A percentile compares a stretch with the other conserved stretches of the same genome.
phyloP scores from a whole-genome alignment of 2,888 invertebrate species.

The Nesidiocoris tenuis region DNA sequence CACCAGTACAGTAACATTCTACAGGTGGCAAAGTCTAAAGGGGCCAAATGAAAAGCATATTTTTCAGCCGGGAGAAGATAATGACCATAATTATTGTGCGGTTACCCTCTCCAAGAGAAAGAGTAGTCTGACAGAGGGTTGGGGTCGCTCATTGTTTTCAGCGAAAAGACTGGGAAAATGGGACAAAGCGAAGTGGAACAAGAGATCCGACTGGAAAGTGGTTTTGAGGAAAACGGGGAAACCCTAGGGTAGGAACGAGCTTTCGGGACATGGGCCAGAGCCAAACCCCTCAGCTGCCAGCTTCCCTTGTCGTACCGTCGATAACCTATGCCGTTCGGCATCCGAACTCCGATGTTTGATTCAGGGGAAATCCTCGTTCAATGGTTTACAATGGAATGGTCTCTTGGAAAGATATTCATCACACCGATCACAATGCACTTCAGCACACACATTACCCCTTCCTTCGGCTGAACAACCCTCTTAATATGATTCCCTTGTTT shows the following conservation, averaged over 20 bases:
- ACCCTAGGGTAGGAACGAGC: background rate
- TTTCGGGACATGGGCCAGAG: slow-evolving; percentile 2
- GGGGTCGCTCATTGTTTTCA: background rate
- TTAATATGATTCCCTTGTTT: slow-evolving; percentile 33
- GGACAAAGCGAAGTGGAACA: background rate
- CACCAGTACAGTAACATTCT: background rate
- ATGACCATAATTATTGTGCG: background rate
- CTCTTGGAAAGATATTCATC: slow-evolving; percentile 21
- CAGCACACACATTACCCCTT: slow-evolving; percentile 15
- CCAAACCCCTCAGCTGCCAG: slow-evolving; percentile 10
- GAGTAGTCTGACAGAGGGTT: background rate
- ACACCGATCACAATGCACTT: slow-evolving; percentile 33
- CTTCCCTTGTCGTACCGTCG: background rate
- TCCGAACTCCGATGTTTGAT: background rate
- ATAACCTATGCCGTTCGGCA: background rate
- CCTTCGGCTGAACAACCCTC: slow-evolving; percentile 5
- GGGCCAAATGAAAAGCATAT: background rate
- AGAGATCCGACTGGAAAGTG: background rate
- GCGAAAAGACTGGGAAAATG: background rate
- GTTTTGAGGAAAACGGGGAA: background rate
- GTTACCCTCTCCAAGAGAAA: background rate
- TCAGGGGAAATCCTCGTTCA: background rate
- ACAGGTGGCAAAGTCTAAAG: background rate
- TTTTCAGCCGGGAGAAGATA: background rate
- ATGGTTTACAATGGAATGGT: background rate